These are phyloP conservation scores for Campoletis raptor DNA, from an alignment of 2,888 invertebrate genomes.

Conservation along the genomic window DNA sequence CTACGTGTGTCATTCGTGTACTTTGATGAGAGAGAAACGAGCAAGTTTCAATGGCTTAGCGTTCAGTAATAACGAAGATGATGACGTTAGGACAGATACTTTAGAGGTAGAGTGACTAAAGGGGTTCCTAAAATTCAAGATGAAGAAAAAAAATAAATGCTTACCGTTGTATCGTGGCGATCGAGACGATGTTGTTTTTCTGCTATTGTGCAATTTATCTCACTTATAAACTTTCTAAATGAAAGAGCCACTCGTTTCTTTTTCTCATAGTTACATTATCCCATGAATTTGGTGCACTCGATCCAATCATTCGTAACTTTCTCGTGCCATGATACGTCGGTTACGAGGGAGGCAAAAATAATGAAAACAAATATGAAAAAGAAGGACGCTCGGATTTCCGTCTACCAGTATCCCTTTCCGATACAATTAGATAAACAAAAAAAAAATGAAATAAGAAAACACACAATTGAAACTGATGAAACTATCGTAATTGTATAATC, in stretches of 20 bases:
- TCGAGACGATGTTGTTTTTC: neutral
- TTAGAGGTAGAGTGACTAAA: slow-evolving; percentile 70
- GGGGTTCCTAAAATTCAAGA: slow-evolving; percentile 69
- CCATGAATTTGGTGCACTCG: slow-evolving; percentile 23
- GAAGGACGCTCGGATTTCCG: slow-evolving; percentile 58
- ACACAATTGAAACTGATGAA: slow-evolving; percentile 47
- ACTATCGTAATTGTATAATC: slow-evolving; percentile 60
- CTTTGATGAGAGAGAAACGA: slow-evolving; percentile 56
- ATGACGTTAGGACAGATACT: slow-evolving; percentile 59
- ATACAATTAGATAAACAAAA: slow-evolving; percentile 44
- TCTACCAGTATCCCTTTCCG: slow-evolving; percentile 60
- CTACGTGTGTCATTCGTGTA: slow-evolving; percentile 64
- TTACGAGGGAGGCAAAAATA: slow-evolving; percentile 1
- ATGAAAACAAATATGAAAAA: slow-evolving; percentile 25
- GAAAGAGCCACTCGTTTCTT: slow-evolving; percentile 18
- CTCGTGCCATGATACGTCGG: slow-evolving; percentile 45
- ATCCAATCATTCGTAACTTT: slow-evolving; percentile 33
- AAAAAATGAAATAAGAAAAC: slow-evolving; percentile 25
- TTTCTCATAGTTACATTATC: slow-evolving; percentile 19
- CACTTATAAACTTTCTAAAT: slow-evolving; percentile 23
- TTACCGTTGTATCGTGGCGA: slow-evolving; percentile 50
- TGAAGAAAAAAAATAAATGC: slow-evolving; percentile 36
- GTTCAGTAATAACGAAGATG: slow-evolving; percentile 45
- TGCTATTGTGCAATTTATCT: slow-evolving; percentile 13
- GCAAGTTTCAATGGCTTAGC: slow-evolving; percentile 56